phyloP scores from a whole-genome alignment of 2,888 invertebrate species.

The Ernsta delagoae region DNA sequence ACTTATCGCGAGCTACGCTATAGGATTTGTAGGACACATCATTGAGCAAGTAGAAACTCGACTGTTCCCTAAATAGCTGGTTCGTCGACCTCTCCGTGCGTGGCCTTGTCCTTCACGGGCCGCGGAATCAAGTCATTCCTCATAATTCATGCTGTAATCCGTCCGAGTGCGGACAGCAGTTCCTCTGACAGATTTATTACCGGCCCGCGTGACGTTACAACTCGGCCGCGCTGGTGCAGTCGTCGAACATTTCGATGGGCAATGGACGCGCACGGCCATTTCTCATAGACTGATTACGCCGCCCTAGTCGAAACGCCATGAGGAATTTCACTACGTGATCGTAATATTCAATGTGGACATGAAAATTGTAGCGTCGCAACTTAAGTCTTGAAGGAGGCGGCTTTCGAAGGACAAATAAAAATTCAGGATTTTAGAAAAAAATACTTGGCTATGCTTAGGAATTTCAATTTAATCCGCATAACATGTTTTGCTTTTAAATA shows the following conservation, averaged over 20 bases:
- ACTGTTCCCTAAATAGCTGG: constrained; percentile 66
- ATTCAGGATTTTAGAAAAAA: too few relatives aligned
- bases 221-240: constrained; percentile 38
- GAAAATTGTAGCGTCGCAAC: constrained; percentile 19
- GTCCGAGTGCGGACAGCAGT: constrained; percentile 41
- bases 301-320: constrained; percentile 34
- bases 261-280: constrained; percentile 23
- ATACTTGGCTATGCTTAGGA: too few relatives aligned
- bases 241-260: constrained; percentile 33
- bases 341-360: constrained; percentile 33
- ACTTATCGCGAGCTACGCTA: constrained; percentile 6
- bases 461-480: too few relatives aligned
- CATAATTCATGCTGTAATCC: constrained; percentile 43
- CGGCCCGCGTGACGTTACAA: constrained; percentile 39
- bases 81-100: constrained; percentile 59
- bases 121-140: constrained; percentile 56
- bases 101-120: constrained; percentile 77
- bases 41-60: constrained; percentile 41
- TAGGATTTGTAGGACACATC: constrained; percentile 10
- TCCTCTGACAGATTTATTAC: constrained; percentile 43
- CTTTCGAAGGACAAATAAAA: too few relatives aligned
- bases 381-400: not conserved
- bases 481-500: too few relatives aligned
- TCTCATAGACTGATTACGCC: constrained; percentile 34
- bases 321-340: constrained; percentile 40